A percentile compares a stretch with the other conserved stretches of the same genome.
Conservation (phyloP, 2,113 vertebrate genomes). For the Hassar affinis region DNA sequence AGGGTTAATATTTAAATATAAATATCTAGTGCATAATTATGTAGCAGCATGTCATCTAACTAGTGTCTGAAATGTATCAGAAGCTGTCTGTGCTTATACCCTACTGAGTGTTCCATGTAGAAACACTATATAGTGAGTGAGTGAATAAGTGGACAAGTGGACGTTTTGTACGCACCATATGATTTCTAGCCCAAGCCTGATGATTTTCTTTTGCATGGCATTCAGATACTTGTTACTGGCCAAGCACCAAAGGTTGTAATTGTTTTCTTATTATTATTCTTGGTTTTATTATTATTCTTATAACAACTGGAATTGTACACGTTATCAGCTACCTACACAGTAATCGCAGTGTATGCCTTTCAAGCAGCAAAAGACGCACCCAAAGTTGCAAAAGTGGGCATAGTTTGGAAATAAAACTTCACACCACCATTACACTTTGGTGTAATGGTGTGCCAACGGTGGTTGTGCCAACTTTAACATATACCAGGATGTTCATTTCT, state of each 20-base stretch:
- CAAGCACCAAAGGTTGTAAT: background rate
- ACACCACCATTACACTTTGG: background rate
- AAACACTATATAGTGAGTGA: no score
- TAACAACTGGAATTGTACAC: background rate
- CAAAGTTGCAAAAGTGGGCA: background rate
- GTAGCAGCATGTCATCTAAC: no score
- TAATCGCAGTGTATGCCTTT: background rate
- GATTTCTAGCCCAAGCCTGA: background rate
- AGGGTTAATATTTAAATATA: no score
- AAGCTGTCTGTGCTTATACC: no score
- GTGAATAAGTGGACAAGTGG: no score
- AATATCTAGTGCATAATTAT: no score
- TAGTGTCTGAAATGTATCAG: no score
- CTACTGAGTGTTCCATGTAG: no score
- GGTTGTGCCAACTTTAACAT: background rate
- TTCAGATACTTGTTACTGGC: background rate
- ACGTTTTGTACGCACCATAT: no score
- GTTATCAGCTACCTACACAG: background rate
- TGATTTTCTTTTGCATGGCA: background rate
- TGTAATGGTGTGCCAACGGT: no score
- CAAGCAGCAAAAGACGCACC: background rate
- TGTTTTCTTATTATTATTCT: background rate
- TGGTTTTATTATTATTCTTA: background rate
- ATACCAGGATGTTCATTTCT: background rate
- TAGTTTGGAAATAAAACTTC: background rate